phyloP scores from a whole-genome alignment of 2,888 invertebrate species.

The Andrena bicolor region DNA sequence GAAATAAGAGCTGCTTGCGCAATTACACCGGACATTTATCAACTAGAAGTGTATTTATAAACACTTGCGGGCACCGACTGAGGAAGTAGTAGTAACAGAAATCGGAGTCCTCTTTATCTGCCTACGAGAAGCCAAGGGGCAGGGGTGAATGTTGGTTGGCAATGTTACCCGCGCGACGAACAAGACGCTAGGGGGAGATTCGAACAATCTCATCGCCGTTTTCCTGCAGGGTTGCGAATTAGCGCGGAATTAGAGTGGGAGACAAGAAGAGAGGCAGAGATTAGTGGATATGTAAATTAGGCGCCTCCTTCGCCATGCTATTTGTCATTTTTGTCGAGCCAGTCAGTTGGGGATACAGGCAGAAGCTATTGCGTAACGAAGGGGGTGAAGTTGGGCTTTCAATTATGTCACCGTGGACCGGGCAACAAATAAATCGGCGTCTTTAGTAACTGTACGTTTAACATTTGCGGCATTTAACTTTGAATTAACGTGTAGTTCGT shows the following conservation, averaged over 20 bases:
- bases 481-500: slow-evolving; percentile 1
- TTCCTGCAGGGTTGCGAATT: slow-evolving; percentile 67
- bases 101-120: slow-evolving; percentile 34
- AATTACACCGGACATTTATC: too few relatives aligned
- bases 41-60: neutral
- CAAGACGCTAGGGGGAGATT: slow-evolving; percentile 52
- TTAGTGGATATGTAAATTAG: slow-evolving; percentile 79
- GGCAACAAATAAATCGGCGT: slow-evolving; percentile 24
- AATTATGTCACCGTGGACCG: slow-evolving; percentile 18
- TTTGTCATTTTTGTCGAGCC: slow-evolving; percentile 77
- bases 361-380: slow-evolving; percentile 37
- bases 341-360: slow-evolving; percentile 41
- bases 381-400: slow-evolving; percentile 27
- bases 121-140: slow-evolving; percentile 23
- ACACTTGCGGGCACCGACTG: slow-evolving; percentile 5
- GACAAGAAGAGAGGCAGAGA: slow-evolving; percentile 69
- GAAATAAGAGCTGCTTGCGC: too few relatives aligned
- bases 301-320: slow-evolving; percentile 73
- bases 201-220: slow-evolving; percentile 71
- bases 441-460: neutral
- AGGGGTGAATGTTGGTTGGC: slow-evolving; percentile 47
- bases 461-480: neutral
- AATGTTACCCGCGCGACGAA: slow-evolving; percentile 53
- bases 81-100: slow-evolving; percentile 31
- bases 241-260: slow-evolving; percentile 69